Evolutionary conservation across 1,140 invertebrate genomes (phyloP).

Genomic region (Eufriesea mexicana): DNA sequence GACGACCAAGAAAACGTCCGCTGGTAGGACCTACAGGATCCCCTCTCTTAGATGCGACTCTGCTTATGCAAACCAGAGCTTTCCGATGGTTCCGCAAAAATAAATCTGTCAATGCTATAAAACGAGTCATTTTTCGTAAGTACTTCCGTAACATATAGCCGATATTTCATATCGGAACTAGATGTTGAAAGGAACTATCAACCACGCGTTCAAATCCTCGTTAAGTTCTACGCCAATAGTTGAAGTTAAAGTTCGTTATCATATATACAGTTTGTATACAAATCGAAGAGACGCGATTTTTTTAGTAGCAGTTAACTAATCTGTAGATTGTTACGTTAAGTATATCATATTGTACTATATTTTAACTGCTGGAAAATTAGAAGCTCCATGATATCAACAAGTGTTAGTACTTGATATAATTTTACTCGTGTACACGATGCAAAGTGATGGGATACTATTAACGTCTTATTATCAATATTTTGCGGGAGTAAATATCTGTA

Average conservation of each 20-base stretch:
- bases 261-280: constrained; percentile 11
- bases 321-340: neutral
- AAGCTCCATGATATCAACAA: neutral
- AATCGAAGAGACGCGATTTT: neutral
- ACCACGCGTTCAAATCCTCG: constrained; percentile 21
- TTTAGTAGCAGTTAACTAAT: neutral
- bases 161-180: constrained; percentile 51
- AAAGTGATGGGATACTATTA: neutral
- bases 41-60: constrained; percentile 73
- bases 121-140: constrained; percentile 73
- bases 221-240: neutral
- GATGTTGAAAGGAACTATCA: neutral
- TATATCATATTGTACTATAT: neutral
- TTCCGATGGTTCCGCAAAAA: constrained; percentile 73
- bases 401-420: neutral
- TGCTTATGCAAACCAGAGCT: constrained; percentile 70
- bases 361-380: neutral
- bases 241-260: constrained; percentile 16
- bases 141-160: constrained; percentile 32
- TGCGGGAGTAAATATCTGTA: neutral
- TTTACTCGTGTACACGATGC: neutral
- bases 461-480: neutral
- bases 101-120: constrained; percentile 61
- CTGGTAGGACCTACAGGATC: constrained; percentile 78
- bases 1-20: constrained; percentile 73